Evolutionary conservation across 2,113 vertebrate genomes (phyloP).

Genomic region (Pongo pygmaeus): DNA sequence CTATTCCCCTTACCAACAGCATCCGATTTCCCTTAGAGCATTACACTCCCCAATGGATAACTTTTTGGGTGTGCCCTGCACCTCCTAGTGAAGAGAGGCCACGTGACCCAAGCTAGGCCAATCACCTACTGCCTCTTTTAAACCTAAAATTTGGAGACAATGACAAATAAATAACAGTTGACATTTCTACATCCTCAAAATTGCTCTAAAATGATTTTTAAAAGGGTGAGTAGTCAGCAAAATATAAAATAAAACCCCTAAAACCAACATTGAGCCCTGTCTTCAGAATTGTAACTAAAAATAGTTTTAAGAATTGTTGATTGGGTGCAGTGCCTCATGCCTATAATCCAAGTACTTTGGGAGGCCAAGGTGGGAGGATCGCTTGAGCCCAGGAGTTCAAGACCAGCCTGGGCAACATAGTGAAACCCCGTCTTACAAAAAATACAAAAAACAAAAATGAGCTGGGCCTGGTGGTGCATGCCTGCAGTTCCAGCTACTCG

Average conservation of each 20-base stretch:
- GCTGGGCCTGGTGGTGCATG: accelerated
- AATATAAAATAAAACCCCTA: not conserved
- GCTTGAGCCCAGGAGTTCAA: not conserved
- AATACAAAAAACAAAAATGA: not conserved
- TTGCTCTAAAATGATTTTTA: not conserved
- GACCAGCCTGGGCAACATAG: not conserved
- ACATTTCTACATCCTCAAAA: not conserved
- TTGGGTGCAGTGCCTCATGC: not conserved
- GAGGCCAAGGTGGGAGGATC: not conserved
- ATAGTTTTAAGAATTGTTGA: not conserved
- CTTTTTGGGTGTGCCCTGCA: not conserved
- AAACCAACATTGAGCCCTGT: not conserved
- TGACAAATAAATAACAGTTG: not conserved
- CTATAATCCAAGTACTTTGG: not conserved
- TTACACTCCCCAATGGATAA: not conserved
- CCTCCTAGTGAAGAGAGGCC: not conserved
- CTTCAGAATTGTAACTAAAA: not conserved
- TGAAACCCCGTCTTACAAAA: not conserved
- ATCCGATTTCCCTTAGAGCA: not conserved
- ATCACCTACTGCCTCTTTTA: not conserved
- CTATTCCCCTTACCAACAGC: not conserved
- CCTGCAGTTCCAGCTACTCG: not conserved
- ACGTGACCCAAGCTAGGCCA: not conserved
- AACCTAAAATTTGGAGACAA: not conserved
- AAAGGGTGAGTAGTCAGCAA: not conserved